Conservation (phyloP, 2,797 vertebrate genomes). For the Anniella stebbinsi region DNA sequence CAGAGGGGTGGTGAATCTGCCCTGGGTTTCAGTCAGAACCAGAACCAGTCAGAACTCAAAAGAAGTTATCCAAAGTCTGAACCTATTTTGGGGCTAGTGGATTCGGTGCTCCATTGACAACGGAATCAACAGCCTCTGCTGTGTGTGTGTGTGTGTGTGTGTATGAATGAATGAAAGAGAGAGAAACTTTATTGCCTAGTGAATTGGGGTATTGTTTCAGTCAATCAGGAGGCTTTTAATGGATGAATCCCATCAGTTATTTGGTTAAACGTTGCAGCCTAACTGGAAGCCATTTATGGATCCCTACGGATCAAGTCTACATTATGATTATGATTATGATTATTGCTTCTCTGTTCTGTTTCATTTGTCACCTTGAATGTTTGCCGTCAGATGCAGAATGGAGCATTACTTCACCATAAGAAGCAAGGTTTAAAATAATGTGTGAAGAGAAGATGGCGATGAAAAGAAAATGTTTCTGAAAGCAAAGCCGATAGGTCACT, state of each 20-base stretch:
- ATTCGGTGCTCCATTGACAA: no score
- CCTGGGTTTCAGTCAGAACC: no score
- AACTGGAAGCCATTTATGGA: no score
- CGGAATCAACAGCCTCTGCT: no score
- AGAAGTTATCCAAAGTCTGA: no score
- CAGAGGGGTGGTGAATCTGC: no score
- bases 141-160: no score
- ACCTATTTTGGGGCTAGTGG: no score
- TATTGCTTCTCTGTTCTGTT: background rate
- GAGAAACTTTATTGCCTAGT: background rate
- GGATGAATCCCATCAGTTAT: background rate
- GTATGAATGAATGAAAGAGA: no score
- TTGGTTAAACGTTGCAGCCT: background rate
- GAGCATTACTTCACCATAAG: background rate
- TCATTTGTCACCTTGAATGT: background rate
- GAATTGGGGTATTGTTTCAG: background rate
- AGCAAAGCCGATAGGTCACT: constrained; percentile 48
- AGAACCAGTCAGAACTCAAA: no score
- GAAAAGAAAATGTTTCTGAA: constrained; percentile 29
- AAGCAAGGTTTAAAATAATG: constrained; percentile 44
- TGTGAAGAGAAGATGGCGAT: constrained; percentile 47
- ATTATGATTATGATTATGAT: no score
- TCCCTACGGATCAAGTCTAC: no score
- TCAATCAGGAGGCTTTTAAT: background rate
- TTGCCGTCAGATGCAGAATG: background rate